A percentile compares a stretch with the other conserved stretches of the same genome.
These are phyloP conservation scores for Oreochromis tanganicae DNA, from an alignment of 2,113 vertebrate species.

Conservation along the genomic window DNA sequence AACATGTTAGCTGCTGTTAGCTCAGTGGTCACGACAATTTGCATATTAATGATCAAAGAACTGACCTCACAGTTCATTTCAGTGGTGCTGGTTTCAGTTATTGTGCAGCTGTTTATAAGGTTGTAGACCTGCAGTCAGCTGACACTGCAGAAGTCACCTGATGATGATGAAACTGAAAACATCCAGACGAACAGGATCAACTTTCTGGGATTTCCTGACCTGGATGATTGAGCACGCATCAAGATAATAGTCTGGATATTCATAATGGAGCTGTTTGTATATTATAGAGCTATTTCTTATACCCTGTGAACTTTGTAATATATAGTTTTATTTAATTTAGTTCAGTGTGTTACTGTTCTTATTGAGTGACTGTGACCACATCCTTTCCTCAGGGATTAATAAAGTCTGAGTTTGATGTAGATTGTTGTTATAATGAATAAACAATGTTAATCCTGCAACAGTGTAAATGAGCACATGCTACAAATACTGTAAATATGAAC, in stretches of 20 bases:
- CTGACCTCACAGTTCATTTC: neutral
- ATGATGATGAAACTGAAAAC: neutral
- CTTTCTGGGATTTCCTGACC: neutral
- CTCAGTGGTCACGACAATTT: rapidly evolving
- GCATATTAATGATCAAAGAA: neutral
- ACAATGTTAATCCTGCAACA: neutral
- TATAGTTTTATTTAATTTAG: neutral
- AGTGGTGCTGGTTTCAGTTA: neutral
- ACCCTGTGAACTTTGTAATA: neutral
- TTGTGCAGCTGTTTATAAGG: neutral
- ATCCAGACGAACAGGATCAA: neutral
- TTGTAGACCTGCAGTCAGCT: neutral
- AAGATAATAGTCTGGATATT: neutral
- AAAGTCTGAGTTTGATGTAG: neutral
- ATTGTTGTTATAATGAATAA: neutral
- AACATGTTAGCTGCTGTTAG: neutral
- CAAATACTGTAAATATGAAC: neutral
- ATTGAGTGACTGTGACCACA: neutral
- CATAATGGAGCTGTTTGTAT: neutral
- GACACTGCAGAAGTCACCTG: neutral
- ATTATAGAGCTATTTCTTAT: neutral
- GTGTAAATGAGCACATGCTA: neutral
- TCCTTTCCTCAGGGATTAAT: neutral
- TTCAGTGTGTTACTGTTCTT: neutral
- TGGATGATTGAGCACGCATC: neutral